Percentiles rank a stretch among this genome's conserved stretches.
Evolutionary conservation across 2,797 vertebrate species (phyloP).

Genomic region (Menidia menidia): DNA sequence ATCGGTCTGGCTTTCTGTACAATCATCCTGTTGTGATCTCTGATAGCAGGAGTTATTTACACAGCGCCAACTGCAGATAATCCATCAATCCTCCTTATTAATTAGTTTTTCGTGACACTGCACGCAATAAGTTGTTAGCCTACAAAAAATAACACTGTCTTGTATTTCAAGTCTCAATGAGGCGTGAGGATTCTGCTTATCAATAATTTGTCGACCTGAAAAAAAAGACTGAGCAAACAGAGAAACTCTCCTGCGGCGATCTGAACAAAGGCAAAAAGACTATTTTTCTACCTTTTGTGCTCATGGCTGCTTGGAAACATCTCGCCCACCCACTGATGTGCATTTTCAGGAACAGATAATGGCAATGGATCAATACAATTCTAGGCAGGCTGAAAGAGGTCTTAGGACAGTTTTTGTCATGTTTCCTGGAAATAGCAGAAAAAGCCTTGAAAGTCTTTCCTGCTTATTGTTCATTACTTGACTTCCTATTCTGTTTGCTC

Average conservation of each 20-base stretch:
- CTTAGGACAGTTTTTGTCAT: constrained; percentile 29
- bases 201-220: no score
- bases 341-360: constrained; percentile 40
- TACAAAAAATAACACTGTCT: not conserved
- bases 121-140: not conserved
- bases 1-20: not conserved
- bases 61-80: not conserved
- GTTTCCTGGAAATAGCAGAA: constrained; percentile 17
- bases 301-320: constrained; percentile 10
- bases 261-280: constrained; percentile 7
- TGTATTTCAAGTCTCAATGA: not conserved
- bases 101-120: not conserved
- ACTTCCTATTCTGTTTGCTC: constrained; percentile 13
- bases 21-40: constrained; percentile 6
- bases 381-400: constrained; percentile 13
- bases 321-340: constrained; percentile 10
- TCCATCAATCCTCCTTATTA: not conserved
- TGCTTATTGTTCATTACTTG: not conserved
- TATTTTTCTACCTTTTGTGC: constrained; percentile 30
- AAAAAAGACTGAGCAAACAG: not conserved
- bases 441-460: constrained; percentile 11
- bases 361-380: constrained; percentile 41
- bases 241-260: constrained; percentile 16
- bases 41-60: constrained; percentile 13
- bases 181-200: not conserved